Conservation (phyloP, 2,113 vertebrate genomes). For the Bujurquina vittata region DNA sequence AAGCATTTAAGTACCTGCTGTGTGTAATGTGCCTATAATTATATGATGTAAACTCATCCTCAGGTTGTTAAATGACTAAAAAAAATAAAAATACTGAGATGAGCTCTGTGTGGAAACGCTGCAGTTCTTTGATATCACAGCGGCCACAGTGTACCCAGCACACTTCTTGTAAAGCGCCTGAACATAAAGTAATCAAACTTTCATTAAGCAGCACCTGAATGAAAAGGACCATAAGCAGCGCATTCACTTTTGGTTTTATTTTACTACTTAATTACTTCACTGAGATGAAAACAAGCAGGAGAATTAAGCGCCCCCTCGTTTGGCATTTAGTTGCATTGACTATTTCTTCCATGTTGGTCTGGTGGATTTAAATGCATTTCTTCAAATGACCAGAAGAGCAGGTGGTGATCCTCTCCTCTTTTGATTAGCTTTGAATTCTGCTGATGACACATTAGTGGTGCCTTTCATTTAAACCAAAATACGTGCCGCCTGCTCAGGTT, state of each 20-base stretch:
- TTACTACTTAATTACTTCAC: neutral
- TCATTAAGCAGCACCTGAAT: neutral
- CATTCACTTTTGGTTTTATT: neutral
- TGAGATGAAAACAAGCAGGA: neutral
- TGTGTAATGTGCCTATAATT: neutral
- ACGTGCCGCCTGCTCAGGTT: constrained; percentile 20
- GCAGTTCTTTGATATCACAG: neutral
- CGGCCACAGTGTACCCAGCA: neutral
- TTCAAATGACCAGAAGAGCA: neutral
- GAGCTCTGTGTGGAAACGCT: neutral
- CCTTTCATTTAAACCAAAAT: constrained; percentile 43
- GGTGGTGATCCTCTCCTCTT: neutral
- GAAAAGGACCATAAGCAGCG: neutral
- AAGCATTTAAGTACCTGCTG: neutral
- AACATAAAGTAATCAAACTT: neutral
- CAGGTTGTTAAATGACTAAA: neutral
- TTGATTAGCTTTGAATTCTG: constrained; percentile 12
- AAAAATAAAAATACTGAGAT: neutral
- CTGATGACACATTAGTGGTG: constrained; percentile 29
- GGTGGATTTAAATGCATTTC: neutral
- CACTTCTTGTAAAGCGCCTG: neutral
- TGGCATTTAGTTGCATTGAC: neutral
- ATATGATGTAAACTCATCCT: constrained; percentile 4
- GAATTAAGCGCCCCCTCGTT: no score
- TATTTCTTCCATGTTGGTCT: neutral